Base-by-base conservation (phyloP, 2,888 invertebrate species). In the Apocheima hispidaria region DNA sequence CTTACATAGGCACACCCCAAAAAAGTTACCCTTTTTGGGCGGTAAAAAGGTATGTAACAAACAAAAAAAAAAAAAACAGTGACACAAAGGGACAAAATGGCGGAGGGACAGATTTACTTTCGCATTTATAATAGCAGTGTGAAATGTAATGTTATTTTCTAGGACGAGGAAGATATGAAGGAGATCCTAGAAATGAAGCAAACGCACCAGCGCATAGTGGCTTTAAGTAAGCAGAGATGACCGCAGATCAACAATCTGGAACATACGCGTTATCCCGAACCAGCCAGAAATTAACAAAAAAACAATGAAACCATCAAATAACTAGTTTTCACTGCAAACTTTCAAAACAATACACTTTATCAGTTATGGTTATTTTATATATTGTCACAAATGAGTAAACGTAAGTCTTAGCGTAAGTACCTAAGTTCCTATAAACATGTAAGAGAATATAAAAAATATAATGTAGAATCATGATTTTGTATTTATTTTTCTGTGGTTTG, bases 101-200 rank as follows among this genome's bases (percentile, higher is more conserved):
- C n/a, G 10, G 10, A 33, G 2, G 33, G 12, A 12, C n/a, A 33
- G 6, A 6, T 6, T 12, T n/a, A 33, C 4, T 12, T 9, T 12
- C n/a, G 10, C 2, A 33, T 10, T 12, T n/a, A 33, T n/a, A n/a
- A 33, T 26, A 35, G n/a, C n/a, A n/a, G n/a, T n/a, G n/a, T n/a
- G n/a, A n/a, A n/a, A n/a, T 20, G 0, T 12, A 7, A 33, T 12
- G 54, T 43, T 52, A 18, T 51, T 64, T 83, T 87, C 20, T 76
- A 98, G 98, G 98, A 98, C 70, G 97, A 98, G 79, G 97, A 98
- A 86, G 97, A 98, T 87, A 97, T 98, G 97, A 97, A 97, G 81
- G 98, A 98, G 87, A 97, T 98, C 65, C 88, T 97, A 61, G 98
- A 98, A 88, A 97, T 98, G 96, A 97, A 97, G 81, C 93, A 97